Conservation (phyloP, 2,797 vertebrate species). For the Oophaga sylvatica region DNA sequence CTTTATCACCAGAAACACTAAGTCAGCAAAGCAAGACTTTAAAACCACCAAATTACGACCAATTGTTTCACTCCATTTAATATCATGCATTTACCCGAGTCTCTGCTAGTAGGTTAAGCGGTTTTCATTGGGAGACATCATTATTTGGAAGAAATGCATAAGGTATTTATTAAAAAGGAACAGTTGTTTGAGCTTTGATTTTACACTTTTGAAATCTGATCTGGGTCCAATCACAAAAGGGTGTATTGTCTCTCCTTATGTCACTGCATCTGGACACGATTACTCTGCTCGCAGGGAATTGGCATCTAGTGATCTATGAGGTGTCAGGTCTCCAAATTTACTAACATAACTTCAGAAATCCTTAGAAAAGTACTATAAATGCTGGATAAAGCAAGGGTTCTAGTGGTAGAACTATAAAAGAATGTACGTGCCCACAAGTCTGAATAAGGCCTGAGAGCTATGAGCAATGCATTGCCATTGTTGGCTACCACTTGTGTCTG, state of each 20-base stretch:
- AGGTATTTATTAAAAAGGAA: slow-evolving; percentile 69
- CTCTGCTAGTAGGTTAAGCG: slow-evolving; percentile 21
- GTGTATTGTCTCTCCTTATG: slow-evolving; percentile 68
- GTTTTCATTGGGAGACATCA: slow-evolving; percentile 54
- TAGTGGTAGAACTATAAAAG: slow-evolving; percentile 61
- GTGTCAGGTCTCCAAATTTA: slow-evolving; percentile 64
- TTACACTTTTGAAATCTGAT: slow-evolving; percentile 74
- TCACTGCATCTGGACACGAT: slow-evolving; percentile 74
- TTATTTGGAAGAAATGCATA: slow-evolving; percentile 64
- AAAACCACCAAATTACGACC: slow-evolving; percentile 34
- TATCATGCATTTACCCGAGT: slow-evolving; percentile 32
- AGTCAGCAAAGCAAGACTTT: slow-evolving; percentile 13
- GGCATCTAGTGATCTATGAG: slow-evolving; percentile 67
- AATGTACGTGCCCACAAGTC: slow-evolving; percentile 60
- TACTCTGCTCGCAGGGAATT: slow-evolving; percentile 69
- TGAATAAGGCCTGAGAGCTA: slow-evolving; percentile 64
- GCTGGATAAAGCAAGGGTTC: slow-evolving; percentile 58
- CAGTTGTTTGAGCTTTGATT: slow-evolving; percentile 69
- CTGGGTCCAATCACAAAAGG: slow-evolving; percentile 65
- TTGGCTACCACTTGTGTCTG: slow-evolving; percentile 12
- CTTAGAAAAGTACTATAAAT: slow-evolving; percentile 61
- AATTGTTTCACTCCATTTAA: slow-evolving; percentile 35
- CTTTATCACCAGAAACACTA: slow-evolving; percentile 35
- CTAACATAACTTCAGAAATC: slow-evolving; percentile 63
- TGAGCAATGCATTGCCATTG: slow-evolving; percentile 48